Evolutionary conservation across 1,140 invertebrate species (phyloP).

Genomic region (Ceratosolen solmsi): DNA sequence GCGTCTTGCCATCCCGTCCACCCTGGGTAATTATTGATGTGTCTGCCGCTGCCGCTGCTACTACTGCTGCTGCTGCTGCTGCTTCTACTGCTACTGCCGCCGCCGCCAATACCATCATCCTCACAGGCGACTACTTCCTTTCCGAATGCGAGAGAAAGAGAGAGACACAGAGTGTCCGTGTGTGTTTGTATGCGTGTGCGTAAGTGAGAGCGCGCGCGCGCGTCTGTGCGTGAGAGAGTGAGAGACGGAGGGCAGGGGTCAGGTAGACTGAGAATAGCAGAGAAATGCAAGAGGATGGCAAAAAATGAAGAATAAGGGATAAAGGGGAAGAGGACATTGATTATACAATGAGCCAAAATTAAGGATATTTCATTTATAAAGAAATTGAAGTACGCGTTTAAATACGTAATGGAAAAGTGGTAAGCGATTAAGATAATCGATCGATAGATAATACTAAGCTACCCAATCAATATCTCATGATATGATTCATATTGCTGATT

Average conservation of each 20-base stretch:
- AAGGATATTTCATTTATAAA: slow-evolving; percentile 34
- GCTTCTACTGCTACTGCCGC: slow-evolving; percentile 57
- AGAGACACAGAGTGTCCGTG: slow-evolving; percentile 51
- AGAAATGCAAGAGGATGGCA: background rate
- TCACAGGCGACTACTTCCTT: slow-evolving; percentile 53
- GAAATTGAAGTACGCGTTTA: background rate
- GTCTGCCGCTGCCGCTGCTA: slow-evolving; percentile 65
- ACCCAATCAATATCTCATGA: background rate
- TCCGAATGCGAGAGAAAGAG: slow-evolving; percentile 16
- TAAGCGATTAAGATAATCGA: background rate
- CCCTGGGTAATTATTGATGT: slow-evolving; percentile 73
- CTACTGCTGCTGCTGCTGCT: slow-evolving; percentile 57
- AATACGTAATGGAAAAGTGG: background rate
- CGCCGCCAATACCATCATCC: slow-evolving; percentile 49
- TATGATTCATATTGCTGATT: too few species aligned
- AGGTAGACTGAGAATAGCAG: background rate
- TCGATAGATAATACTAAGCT: background rate
- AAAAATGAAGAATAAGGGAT: background rate
- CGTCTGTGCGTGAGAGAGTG: too few species aligned
- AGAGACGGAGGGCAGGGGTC: slow-evolving; percentile 40
- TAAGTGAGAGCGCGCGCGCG: too few species aligned
- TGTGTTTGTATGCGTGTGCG: background rate
- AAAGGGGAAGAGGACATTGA: slow-evolving; percentile 19
- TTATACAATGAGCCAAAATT: slow-evolving; percentile 36
- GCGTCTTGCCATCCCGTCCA: slow-evolving; percentile 68